Evolutionary conservation across 2,797 vertebrate genomes (phyloP), one percentile per base, ranked within the genome.

Genomic region (Hozukius guyotensis): DNA sequence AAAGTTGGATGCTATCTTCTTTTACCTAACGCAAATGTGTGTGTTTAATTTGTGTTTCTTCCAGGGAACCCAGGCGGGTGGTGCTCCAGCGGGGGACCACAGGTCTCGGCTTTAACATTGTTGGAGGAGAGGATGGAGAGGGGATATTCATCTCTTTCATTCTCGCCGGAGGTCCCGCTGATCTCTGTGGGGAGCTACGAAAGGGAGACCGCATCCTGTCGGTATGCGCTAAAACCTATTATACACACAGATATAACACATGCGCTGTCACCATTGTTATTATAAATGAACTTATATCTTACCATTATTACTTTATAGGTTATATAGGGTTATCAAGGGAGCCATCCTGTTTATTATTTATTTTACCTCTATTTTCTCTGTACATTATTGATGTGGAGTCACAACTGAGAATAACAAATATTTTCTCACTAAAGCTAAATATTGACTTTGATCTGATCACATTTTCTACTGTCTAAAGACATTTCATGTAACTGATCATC

Each of bases 131-230:
- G 93, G 98, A 99, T 72, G 98, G 98, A 82, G 98, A 99, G 91
- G 98, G 98, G 72, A 99, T 99, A 93, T 99, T 99, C 88, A 98
- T 99, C 90, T 99, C 98, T 73, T 99, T 99, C 91, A 99, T 99
- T 80, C 96, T 99, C 72, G 97, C 98, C 2, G 98, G 98, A 84
- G 98, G 98, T 46, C 98, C 98, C 61, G 98, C 98, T 49, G 98
- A 99, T 92, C 96, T 99, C 56, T 98, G 98, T 61, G 98, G 98
- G 84, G 98, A 99, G 77, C 96, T 99, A 53, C 95, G 95, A 82
- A 99, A 98, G 93, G 98, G 98, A 92, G 98, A 99, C 91, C 97
- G 98, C 64, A 97, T 99, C 25, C 94, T 99, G 85, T 99, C 98
- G 92, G 98, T 99, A 97, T 79, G 97, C 73, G 46, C 27, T 16